phyloP scores from a whole-genome alignment of 1,140 invertebrate species.

The Leptinotarsa defecta region DNA sequence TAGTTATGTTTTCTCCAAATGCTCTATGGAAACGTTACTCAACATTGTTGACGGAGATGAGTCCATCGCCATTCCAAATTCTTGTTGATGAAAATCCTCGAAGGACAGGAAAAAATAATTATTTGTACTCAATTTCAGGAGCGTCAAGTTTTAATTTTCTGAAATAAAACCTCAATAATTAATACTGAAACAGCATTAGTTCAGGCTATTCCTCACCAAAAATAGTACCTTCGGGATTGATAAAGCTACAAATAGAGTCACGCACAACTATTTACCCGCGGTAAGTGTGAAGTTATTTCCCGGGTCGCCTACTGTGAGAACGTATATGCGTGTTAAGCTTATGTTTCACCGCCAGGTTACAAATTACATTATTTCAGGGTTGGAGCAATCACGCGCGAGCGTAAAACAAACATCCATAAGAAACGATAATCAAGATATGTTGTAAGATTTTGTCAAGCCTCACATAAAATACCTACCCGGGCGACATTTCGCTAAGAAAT shows the following conservation, averaged over 20 bases:
- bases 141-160: too few species aligned
- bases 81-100: too few species aligned
- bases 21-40: too few species aligned
- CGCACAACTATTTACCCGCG: conserved; percentile 5
- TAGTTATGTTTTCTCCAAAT: too few species aligned
- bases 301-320: not conserved
- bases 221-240: not conserved
- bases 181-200: too few species aligned
- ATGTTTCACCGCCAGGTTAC: not conserved
- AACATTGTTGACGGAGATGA: too few species aligned
- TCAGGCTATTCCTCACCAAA: too few species aligned
- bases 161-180: too few species aligned
- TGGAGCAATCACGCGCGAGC: not conserved
- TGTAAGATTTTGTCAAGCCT: not conserved
- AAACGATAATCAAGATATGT: not conserved
- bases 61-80: too few species aligned
- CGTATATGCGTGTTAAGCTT: not conserved
- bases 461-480: not conserved
- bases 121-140: too few species aligned
- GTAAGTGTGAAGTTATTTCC: conserved; percentile 17
- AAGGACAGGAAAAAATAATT: too few species aligned
- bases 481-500: too few species aligned
- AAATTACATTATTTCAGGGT: conserved; percentile 1
- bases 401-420: not conserved
- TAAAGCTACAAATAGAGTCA: not conserved